Evolutionary conservation across 2,888 invertebrate species (phyloP).

Genomic region (Ischnura elegans): DNA sequence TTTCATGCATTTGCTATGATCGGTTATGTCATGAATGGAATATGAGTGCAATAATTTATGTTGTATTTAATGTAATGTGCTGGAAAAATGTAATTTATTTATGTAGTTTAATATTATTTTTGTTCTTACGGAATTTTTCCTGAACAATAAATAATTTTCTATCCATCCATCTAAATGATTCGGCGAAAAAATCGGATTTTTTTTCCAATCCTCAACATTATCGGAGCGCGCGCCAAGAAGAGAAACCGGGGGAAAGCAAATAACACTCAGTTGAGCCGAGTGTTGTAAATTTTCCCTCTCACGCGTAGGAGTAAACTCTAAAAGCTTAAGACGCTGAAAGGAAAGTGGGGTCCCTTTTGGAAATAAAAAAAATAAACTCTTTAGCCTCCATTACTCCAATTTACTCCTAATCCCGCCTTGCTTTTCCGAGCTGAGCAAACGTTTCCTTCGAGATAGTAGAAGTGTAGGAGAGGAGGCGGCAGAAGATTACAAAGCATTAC

Average conservation of each 20-base stretch:
- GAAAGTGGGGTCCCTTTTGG: not conserved
- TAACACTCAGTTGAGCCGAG: not conserved
- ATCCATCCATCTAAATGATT: too few species aligned
- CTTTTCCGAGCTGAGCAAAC: not conserved
- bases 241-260: not conserved
- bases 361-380: not conserved
- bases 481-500: constrained; percentile 11
- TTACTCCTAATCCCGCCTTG: constrained; percentile 11
- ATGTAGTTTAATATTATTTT: too few species aligned
- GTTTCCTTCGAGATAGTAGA: not conserved
- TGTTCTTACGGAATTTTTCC: too few species aligned
- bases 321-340: not conserved
- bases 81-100: too few species aligned
- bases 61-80: too few species aligned
- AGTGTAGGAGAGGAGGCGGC: not conserved
- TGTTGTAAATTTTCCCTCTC: not conserved
- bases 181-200: not conserved
- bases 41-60: too few species aligned
- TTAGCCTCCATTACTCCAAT: constrained; percentile 15
- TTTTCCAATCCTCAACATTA: not conserved
- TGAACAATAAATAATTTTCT: too few species aligned
- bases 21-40: too few species aligned
- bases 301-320: not conserved
- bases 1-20: too few species aligned
- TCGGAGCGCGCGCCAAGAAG: not conserved